Percentiles rank a stretch among this genome's conserved stretches.
These are phyloP conservation scores for Heterochromis multidens DNA, from an alignment of 2,113 vertebrate genomes.

Conservation along the genomic window DNA sequence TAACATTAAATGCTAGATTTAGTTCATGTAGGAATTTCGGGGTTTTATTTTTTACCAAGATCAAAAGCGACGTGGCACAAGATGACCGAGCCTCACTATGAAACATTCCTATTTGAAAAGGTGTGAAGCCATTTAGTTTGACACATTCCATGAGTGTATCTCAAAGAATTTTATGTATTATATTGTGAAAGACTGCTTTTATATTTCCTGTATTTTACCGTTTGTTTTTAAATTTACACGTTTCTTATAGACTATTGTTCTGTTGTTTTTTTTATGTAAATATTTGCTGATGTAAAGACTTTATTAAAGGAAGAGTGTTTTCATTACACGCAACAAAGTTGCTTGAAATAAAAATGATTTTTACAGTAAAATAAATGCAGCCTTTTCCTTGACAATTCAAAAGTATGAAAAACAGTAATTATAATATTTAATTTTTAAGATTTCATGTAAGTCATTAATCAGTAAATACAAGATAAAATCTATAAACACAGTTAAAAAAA, in stretches of 20 bases:
- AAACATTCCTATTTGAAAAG: conserved; percentile 47
- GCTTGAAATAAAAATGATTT: not conserved
- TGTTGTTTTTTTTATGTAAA: conserved; percentile 29
- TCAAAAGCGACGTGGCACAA: not conserved
- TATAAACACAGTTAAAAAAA: not conserved
- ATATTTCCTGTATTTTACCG: not conserved
- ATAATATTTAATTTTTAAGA: not conserved
- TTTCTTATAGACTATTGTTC: not conserved
- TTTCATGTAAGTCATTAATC: not conserved
- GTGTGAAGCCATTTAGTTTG: conserved; percentile 53
- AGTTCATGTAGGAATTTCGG: not conserved
- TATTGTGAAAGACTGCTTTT: not conserved
- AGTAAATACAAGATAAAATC: accelerated
- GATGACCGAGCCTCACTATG: conserved; percentile 33
- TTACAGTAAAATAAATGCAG: not conserved
- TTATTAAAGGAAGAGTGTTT: not conserved
- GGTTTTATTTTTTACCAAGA: not conserved
- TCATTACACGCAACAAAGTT: not conserved
- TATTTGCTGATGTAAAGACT: conserved; percentile 21
- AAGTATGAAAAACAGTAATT: not conserved
- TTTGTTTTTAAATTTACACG: not conserved
- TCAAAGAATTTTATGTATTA: not conserved
- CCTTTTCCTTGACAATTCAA: not conserved
- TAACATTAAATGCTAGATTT: not conserved
- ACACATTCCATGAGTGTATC: conserved; percentile 52